Evolutionary conservation across 2,113 vertebrate genomes (phyloP), one percentile per base, ranked within the genome.

Genomic region (Thinocorus orbignyianus): DNA sequence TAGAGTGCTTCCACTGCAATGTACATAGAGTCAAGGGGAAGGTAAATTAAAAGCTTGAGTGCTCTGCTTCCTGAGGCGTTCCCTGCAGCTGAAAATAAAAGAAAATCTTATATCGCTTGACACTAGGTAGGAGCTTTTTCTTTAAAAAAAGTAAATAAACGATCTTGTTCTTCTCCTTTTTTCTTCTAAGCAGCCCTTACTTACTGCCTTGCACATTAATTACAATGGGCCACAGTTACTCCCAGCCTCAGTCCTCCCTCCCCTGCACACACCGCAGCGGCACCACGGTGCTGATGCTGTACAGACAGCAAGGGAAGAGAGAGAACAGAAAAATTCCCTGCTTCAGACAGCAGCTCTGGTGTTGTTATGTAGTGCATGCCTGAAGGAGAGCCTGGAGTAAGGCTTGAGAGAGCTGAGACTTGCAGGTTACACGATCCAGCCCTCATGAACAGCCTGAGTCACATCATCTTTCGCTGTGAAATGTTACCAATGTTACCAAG

Each of bases 1-100:
- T 2, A 20, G 18, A 28, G 64, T 77, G 54, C 71, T 85, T 66
- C 74, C 68, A 25, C 42, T 48, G 69, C 85, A 77, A 57, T 3
- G 13, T 1, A 10, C 3, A 48, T 1, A 8, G 24, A 76, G n/a
- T 41, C 54, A 44, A 82, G 58, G 44, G 46, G 48, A 90, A 88
- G 55, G 33, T 11, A 74, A 92, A 92, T 95, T 64, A 92, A 93
- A 88, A 95, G 79, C 76, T 41, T 19, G 37, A 94, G 51, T 68
- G 28, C 46, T 78, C 39, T 60, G n/a, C 80, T 66, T 94, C 82
- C 92, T 4, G 2, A 68, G 60, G 93, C 60, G 55, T 64, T 66
- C 51, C 74, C 68, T 41, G 52, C 49, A 88, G 82, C 86, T 10
- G 25, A 86, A 58, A 84, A 68, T 26, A 74, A n/a, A n/a, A 20